These are phyloP conservation scores for Corapipo altera DNA, from an alignment of 2,113 vertebrate genomes.

Conservation along the genomic window DNA sequence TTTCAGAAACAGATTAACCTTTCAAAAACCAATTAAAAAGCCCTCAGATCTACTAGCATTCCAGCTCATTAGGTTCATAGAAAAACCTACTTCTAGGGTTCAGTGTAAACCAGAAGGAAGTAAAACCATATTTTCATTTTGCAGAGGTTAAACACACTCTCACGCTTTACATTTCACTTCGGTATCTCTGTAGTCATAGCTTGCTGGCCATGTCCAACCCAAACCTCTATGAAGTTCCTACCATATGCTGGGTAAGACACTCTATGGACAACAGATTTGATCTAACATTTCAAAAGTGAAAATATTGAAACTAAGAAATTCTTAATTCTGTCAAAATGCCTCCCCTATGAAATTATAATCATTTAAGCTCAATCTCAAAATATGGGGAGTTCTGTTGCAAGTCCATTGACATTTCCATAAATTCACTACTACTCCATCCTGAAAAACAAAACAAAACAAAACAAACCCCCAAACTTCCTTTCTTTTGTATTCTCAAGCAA, in stretches of 20 bases:
- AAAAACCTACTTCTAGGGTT: background rate
- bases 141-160: background rate
- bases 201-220: background rate
- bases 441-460: background rate
- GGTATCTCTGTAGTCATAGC: background rate
- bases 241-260: background rate
- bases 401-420: background rate
- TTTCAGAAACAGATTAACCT: background rate
- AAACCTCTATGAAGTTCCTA: background rate
- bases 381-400: background rate
- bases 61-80: background rate
- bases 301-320: background rate
- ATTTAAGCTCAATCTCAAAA: background rate
- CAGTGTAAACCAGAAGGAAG: background rate
- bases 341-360: background rate
- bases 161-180: background rate
- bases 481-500: background rate
- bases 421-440: background rate
- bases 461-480: background rate
- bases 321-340: background rate
- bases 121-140: background rate
- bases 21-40: background rate
- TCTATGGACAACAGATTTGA: background rate
- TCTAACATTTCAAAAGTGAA: background rate
- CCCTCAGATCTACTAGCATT: background rate